phyloP scores from a whole-genome alignment of 2,113 vertebrate genomes.

The Caranx ignobilis region DNA sequence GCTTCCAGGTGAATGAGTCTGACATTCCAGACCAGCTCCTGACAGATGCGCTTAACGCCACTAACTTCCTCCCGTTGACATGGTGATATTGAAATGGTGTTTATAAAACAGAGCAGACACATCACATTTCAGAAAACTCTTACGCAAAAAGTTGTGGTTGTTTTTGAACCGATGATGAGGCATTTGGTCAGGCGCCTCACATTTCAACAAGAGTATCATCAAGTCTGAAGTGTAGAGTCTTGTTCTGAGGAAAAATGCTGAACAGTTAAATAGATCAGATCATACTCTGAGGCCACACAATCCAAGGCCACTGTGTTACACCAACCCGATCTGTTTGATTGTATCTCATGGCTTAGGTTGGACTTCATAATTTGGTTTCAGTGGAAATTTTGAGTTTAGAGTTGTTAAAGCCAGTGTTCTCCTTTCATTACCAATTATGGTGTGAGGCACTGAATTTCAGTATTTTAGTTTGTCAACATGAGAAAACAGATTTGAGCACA shows the following conservation, averaged over 20 bases:
- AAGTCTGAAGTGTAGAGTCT: slow-evolving; percentile 60
- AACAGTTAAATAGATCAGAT: slow-evolving; percentile 42
- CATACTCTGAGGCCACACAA: not conserved
- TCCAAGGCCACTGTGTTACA: too few species aligned
- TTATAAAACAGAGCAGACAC: slow-evolving; percentile 36
- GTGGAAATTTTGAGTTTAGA: not conserved
- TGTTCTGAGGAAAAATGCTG: slow-evolving; percentile 72
- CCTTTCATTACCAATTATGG: not conserved
- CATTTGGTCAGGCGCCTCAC: slow-evolving; percentile 46
- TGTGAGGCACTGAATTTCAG: not conserved
- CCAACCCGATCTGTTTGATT: not conserved
- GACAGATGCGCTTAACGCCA: not conserved
- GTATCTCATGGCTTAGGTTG: not conserved
- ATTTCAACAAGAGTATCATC: slow-evolving; percentile 63
- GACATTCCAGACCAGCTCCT: slow-evolving; percentile 33
- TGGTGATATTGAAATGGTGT: not conserved
- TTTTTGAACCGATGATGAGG: slow-evolving; percentile 48
- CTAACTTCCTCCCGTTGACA: not conserved
- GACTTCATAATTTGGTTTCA: not conserved
- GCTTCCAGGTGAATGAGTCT: slow-evolving; percentile 19
- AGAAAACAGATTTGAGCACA: not conserved
- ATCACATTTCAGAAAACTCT: slow-evolving; percentile 61
- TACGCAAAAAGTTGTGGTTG: slow-evolving; percentile 54
- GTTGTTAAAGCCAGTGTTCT: not conserved
- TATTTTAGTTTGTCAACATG: not conserved